Conservation (phyloP, 2,888 invertebrate genomes). For the Dynastes tityus region DNA sequence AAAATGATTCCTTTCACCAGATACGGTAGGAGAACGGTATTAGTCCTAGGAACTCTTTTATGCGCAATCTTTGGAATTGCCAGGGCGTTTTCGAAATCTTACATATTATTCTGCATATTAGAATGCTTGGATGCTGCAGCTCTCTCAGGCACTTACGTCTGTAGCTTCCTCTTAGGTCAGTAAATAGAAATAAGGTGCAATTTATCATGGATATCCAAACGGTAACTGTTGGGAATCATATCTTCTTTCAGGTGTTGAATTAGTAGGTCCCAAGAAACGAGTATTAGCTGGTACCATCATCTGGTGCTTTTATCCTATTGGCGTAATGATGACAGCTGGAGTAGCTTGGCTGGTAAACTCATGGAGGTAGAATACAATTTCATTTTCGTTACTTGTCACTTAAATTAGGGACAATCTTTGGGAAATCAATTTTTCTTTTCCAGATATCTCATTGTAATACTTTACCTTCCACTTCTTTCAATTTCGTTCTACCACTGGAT, state of each 20-base stretch:
- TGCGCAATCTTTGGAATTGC: conserved; percentile 79
- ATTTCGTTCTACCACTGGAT: conserved; percentile 78
- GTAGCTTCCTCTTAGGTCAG: conserved; percentile 82
- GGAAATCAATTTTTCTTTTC: conserved; percentile 48
- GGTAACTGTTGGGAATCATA: not conserved
- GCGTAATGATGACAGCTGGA: conserved; percentile 79
- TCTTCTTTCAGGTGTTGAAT: conserved; percentile 77
- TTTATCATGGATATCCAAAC: not conserved
- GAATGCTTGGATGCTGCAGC: conserved; percentile 82
- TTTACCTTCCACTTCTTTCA: conserved; percentile 81
- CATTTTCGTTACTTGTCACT: too few species aligned
- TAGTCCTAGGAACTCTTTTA: conserved; percentile 74
- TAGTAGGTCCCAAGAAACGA: conserved; percentile 82
- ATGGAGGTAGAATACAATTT: conserved; percentile 74
- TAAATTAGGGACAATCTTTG: too few species aligned
- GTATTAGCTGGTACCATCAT: conserved; percentile 82
- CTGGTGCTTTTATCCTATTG: conserved; percentile 81
- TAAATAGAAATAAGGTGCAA: not conserved
- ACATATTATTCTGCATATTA: conserved; percentile 79
- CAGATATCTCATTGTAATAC: conserved; percentile 66
- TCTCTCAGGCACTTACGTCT: conserved; percentile 81
- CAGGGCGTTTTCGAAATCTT: conserved; percentile 80
- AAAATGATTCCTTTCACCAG: conserved; percentile 68
- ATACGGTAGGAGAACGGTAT: conserved; percentile 76
- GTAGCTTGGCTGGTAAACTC: conserved; percentile 78